Conservation (phyloP, 2,888 invertebrate species). For the Theretra japonica region DNA sequence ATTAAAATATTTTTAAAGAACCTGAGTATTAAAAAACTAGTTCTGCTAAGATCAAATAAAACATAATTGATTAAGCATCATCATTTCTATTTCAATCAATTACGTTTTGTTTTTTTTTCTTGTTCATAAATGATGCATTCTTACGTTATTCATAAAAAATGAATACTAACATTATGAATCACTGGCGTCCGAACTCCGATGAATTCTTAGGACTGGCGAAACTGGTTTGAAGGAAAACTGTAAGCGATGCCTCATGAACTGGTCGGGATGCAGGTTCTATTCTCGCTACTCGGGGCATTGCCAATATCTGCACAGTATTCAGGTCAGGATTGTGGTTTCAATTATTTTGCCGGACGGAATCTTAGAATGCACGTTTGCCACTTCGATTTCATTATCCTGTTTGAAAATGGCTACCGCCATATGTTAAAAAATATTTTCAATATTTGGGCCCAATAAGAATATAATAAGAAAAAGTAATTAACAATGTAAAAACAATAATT, state of each 20-base stretch:
- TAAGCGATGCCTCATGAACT: slow-evolving; percentile 14
- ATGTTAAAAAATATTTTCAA: no score
- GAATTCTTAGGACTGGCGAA: slow-evolving; percentile 19
- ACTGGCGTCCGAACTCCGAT: slow-evolving; percentile 2
- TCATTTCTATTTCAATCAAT: no score
- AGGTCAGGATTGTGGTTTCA: neutral
- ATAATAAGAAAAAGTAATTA: no score
- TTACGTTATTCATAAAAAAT: slow-evolving; percentile 12
- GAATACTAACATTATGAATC: slow-evolving; percentile 24
- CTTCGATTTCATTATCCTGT: no score
- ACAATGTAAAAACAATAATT: no score
- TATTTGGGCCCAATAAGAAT: no score
- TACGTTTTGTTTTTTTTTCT: neutral
- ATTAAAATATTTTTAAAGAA: no score
- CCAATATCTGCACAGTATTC: neutral
- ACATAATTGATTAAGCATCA: neutral
- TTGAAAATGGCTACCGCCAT: no score
- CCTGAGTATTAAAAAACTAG: no score
- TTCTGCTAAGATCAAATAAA: neutral
- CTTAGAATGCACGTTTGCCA: no score
- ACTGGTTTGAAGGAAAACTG: slow-evolving; percentile 22
- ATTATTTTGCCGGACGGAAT: neutral
- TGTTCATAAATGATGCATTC: slow-evolving; percentile 8
- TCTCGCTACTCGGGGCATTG: neutral
- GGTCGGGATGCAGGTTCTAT: slow-evolving; percentile 19